Conservation (phyloP, 2,113 vertebrate species). For the Periophthalmodon schlosseri region DNA sequence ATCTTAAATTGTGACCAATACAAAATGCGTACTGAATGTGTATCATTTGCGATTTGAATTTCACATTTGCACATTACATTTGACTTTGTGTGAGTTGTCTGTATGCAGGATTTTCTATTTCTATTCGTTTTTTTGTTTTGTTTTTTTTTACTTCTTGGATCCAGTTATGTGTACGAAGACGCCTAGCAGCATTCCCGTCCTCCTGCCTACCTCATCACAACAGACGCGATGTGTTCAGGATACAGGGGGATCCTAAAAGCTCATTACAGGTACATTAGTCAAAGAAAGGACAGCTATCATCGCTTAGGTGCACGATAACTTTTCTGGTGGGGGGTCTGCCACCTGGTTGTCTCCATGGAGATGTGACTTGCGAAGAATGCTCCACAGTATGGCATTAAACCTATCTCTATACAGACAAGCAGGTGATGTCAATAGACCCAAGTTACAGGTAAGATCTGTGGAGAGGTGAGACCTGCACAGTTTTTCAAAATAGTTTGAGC, state of each 20-base stretch:
- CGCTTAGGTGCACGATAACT: background rate
- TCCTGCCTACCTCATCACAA: conserved; percentile 58
- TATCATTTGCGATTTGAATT: background rate
- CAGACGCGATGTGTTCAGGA: conserved; percentile 61
- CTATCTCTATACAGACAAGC: background rate
- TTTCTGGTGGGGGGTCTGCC: background rate
- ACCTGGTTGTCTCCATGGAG: background rate
- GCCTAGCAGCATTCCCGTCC: conserved; percentile 69
- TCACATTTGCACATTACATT: background rate
- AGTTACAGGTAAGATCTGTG: background rate
- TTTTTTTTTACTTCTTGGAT: conserved; percentile 9
- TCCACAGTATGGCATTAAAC: background rate
- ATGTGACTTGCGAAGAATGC: background rate
- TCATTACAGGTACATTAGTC: conserved; percentile 77
- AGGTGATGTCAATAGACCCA: no score
- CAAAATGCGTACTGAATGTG: background rate
- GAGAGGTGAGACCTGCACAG: background rate
- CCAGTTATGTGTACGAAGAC: conserved; percentile 81
- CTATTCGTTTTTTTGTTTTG: no score
- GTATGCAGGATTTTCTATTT: background rate
- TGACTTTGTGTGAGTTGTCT: background rate
- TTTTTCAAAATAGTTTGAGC: background rate
- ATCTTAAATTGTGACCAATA: background rate
- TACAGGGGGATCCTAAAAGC: conserved; percentile 51
- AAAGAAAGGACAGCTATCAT: background rate